Base-by-base conservation (phyloP, 92 coral and sea anemone species). In the Palythoa grandiflora region DNA sequence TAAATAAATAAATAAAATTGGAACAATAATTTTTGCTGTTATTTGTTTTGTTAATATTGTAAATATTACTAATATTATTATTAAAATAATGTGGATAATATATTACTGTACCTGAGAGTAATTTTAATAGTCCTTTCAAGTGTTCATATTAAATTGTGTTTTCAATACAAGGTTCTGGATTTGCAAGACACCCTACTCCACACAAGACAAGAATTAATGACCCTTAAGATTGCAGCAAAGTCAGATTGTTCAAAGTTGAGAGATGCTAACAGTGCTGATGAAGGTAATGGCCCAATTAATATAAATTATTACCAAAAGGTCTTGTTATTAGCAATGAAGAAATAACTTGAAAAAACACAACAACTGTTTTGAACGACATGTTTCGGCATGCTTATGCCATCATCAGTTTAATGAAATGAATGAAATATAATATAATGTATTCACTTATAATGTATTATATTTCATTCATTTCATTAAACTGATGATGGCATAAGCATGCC, bases 191-290 rank as follows among this genome's bases (percentile, higher is more conserved):
- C 59, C 35, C 75, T 81, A 19, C 86, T 81, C 19, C 73, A 47
- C 75, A 81, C 86, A 4, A 81, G n/a, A 68, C 86, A 81, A 52
- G 86, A 81, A 44, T 15, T 81, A 15, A 21, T 81, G 59, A 47
- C 86, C 21, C 47, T 81, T 17, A 57, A 40, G 75, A 40, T 81
- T 53, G 61, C 73, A 16, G 71, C 48, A 81, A 68, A 20, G 59
- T 9, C 20, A 63, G 59, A 44, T 51, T 40, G 86, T 61, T 28
- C 54, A 60, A 48, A 28, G 13, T 35, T 66, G 21, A 61, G 39
- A 40, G 55, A 40, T 80, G 57, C 3, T 2, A 20, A 13, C 10
- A 14, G 3, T 44, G 14, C 12, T 9, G 6, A 44, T 38, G 85
- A 80, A 16, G 39, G 54, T 7, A 44, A 63, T 38, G 10, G 53